Percentiles rank a stretch among this genome's conserved stretches.
Evolutionary conservation across 2,888 invertebrate species (phyloP).

Genomic region (Neria commutata): DNA sequence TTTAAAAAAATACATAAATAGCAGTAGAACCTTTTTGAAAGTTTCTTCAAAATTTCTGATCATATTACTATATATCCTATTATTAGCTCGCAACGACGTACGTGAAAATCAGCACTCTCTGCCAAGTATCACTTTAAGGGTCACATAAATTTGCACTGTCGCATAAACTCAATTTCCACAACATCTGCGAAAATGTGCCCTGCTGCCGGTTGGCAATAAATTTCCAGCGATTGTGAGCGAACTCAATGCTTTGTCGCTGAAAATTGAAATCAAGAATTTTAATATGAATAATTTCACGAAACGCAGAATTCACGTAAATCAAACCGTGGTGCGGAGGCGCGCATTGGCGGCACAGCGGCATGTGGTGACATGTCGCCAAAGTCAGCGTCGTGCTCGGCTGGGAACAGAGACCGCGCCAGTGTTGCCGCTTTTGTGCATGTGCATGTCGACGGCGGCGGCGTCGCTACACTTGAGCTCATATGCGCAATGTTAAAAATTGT

Average conservation of each 20-base stretch:
- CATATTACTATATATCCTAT: too few relatives aligned
- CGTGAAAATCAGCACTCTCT: too few relatives aligned
- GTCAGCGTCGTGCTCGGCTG: neutral
- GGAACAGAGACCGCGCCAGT: neutral
- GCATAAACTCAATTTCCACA: slow-evolving; percentile 1
- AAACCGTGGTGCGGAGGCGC: slow-evolving; percentile 30
- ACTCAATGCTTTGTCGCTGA: slow-evolving; percentile 1
- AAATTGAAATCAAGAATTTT: slow-evolving; percentile 22
- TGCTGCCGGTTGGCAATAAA: too few relatives aligned
- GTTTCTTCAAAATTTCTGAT: too few relatives aligned
- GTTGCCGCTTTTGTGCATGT: neutral
- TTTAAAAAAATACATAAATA: too few relatives aligned
- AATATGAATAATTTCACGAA: slow-evolving; percentile 46
- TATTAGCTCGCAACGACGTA: too few relatives aligned
- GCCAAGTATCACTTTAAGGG: too few relatives aligned
- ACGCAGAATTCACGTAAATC: slow-evolving; percentile 51
- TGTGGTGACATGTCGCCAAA: neutral
- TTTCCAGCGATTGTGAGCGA: neutral
- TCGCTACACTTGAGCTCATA: slow-evolving; percentile 16
- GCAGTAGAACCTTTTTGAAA: too few relatives aligned
- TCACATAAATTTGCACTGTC: too few relatives aligned
- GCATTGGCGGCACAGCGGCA: neutral
- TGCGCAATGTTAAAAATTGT: slow-evolving; percentile 12
- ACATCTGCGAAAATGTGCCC: neutral
- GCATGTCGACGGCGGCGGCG: neutral